Conservation (phyloP, 2,113 vertebrate genomes). For the Microtus montanus region DNA sequence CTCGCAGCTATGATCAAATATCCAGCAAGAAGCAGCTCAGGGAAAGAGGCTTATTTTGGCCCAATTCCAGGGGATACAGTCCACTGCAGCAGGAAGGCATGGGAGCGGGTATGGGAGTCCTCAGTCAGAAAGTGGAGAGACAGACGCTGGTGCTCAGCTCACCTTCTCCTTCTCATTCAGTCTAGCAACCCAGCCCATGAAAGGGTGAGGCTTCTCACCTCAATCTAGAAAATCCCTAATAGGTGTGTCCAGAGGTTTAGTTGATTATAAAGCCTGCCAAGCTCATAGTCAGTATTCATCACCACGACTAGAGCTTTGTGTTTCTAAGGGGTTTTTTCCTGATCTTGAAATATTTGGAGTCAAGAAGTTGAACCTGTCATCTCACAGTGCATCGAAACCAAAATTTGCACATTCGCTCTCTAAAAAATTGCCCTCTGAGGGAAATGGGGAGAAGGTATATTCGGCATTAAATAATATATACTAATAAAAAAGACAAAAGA, state of each 20-base stretch:
- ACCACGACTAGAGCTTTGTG: background rate
- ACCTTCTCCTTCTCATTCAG: background rate
- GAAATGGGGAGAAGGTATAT: background rate
- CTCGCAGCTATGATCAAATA: background rate
- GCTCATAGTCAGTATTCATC: background rate
- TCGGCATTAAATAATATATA: background rate
- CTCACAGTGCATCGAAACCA: background rate
- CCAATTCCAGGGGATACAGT: background rate
- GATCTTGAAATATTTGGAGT: slow-evolving; percentile 21
- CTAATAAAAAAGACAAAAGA: background rate
- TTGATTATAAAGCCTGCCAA: background rate
- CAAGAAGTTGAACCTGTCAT: background rate
- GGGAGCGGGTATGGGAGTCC: background rate
- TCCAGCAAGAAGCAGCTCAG: background rate
- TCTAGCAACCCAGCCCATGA: background rate
- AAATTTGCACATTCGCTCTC: slow-evolving; percentile 1
- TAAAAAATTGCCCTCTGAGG: background rate
- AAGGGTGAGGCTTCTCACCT: background rate
- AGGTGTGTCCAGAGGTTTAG: background rate
- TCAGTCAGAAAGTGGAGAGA: too few relatives aligned
- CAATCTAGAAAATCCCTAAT: background rate
- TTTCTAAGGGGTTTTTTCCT: background rate
- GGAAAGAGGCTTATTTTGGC: background rate
- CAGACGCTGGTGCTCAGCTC: background rate
- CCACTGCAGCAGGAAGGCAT: background rate